Conservation (phyloP, 2,888 invertebrate genomes). For the Allophyes oxyacanthae region DNA sequence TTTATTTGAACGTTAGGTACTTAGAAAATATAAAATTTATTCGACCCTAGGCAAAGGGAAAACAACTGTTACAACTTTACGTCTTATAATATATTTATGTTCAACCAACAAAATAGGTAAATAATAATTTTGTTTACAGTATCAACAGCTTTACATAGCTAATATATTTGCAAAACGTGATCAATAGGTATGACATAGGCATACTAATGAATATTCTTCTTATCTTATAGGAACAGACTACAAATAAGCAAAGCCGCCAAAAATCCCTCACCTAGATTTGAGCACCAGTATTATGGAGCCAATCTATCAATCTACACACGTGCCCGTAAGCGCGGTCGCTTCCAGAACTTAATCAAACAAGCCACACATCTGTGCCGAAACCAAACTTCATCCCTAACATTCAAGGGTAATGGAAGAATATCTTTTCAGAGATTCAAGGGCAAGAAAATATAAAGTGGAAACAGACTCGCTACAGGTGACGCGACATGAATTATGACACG, state of each 20-base stretch:
- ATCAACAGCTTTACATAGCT: no score
- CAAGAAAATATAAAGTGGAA: background rate
- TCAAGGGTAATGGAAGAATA: conserved; percentile 14
- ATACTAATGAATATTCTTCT: no score
- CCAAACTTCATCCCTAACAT: conserved; percentile 8
- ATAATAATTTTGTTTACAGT: no score
- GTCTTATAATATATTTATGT: no score
- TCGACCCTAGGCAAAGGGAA: no score
- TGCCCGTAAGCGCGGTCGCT: background rate
- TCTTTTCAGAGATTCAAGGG: conserved; percentile 24
- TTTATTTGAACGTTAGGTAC: no score
- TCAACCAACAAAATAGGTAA: no score
- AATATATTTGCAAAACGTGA: no score
- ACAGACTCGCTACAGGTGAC: conserved; percentile 2
- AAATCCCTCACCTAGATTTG: conserved; percentile 4
- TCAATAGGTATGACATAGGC: no score
- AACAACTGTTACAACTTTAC: no score
- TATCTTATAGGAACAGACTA: no score
- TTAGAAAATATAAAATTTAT: no score
- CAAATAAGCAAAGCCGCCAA: background rate
- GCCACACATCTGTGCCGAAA: conserved; percentile 16
- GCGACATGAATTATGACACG: background rate
- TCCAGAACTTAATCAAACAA: conserved; percentile 27
- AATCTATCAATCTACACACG: conserved; percentile 5
- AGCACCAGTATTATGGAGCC: background rate